Evolutionary conservation across 2,888 invertebrate species (phyloP).

Genomic region (Acleris laterana): DNA sequence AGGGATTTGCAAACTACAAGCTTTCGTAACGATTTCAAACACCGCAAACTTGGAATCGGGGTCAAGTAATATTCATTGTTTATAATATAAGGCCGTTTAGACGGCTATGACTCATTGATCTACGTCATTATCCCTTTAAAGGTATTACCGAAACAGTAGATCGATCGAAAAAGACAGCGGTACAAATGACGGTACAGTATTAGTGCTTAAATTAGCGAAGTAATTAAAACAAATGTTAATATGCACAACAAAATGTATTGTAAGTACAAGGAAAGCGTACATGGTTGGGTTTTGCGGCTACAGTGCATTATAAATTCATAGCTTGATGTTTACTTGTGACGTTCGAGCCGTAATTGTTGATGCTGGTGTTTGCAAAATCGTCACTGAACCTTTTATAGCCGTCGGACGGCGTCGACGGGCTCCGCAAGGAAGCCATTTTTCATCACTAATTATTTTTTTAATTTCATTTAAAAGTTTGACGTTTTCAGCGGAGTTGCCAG

Average conservation of each 20-base stretch:
- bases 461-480: constrained; percentile 37
- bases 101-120: constrained; percentile 65
- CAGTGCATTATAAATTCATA: constrained; percentile 75
- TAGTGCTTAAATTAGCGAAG: constrained; percentile 55
- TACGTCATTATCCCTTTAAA: constrained; percentile 61
- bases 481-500: constrained; percentile 17
- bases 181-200: constrained; percentile 45
- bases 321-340: constrained; percentile 83
- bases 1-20: constrained; percentile 15
- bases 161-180: constrained; percentile 49
- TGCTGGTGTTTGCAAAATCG: constrained; percentile 82
- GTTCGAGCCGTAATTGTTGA: constrained; percentile 86
- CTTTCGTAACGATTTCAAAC: constrained; percentile 5
- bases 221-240: constrained; percentile 76
- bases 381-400: constrained; percentile 87
- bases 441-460: constrained; percentile 61
- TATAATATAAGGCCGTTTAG: constrained; percentile 52
- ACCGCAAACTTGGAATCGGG: constrained; percentile 40
- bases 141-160: constrained; percentile 50
- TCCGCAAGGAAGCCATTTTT: constrained; percentile 83
- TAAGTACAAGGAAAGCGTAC: constrained; percentile 77
- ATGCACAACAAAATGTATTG: constrained; percentile 75
- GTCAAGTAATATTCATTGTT: constrained; percentile 52
- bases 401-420: constrained; percentile 85
- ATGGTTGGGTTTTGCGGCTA: constrained; percentile 67